Evolutionary conservation across 2,888 invertebrate species (phyloP).

Genomic region (Rhabditoides inermis): DNA sequence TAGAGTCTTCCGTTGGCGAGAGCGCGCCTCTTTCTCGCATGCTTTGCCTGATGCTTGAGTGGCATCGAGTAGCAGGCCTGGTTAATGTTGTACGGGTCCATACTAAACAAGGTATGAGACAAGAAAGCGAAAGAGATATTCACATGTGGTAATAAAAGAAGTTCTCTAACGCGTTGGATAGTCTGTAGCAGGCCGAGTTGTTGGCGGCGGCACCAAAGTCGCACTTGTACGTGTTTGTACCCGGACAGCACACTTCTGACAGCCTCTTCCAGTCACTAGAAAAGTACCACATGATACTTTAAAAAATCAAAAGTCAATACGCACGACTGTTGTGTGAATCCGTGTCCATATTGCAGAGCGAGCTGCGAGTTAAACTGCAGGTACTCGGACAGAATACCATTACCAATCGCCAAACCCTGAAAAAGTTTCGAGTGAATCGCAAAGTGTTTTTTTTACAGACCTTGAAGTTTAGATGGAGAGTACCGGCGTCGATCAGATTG

Average conservation of each 20-base stretch:
- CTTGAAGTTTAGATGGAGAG: constrained; percentile 23
- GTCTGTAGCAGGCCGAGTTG: too few relatives aligned
- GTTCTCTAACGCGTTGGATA: too few relatives aligned
- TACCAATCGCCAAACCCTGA: constrained; percentile 37
- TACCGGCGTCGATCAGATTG: constrained; percentile 18
- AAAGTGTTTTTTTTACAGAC: constrained; percentile 6
- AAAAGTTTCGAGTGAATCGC: not conserved
- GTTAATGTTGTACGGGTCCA: constrained; percentile 30
- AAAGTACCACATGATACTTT: not conserved
- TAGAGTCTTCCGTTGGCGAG: too few relatives aligned
- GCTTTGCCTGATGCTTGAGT: not conserved
- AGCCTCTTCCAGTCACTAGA: constrained; percentile 28
- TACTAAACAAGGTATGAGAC: too few relatives aligned
- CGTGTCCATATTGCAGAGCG: constrained; percentile 32
- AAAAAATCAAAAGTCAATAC: not conserved
- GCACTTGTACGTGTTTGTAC: too few relatives aligned
- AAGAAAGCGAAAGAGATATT: too few relatives aligned
- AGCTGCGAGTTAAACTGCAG: constrained; percentile 34
- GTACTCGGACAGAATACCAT: constrained; percentile 33
- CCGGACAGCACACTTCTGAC: constrained; percentile 17
- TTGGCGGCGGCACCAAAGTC: too few relatives aligned
- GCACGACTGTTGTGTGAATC: constrained; percentile 31
- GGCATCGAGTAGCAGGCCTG: constrained; percentile 26
- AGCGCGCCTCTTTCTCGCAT: constrained; percentile 4
- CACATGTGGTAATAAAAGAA: too few relatives aligned